A percentile compares a stretch with the other conserved stretches of the same genome.
These are phyloP conservation scores for Glaucomys volans DNA, from an alignment of 2,113 vertebrate species.

Conservation along the genomic window DNA sequence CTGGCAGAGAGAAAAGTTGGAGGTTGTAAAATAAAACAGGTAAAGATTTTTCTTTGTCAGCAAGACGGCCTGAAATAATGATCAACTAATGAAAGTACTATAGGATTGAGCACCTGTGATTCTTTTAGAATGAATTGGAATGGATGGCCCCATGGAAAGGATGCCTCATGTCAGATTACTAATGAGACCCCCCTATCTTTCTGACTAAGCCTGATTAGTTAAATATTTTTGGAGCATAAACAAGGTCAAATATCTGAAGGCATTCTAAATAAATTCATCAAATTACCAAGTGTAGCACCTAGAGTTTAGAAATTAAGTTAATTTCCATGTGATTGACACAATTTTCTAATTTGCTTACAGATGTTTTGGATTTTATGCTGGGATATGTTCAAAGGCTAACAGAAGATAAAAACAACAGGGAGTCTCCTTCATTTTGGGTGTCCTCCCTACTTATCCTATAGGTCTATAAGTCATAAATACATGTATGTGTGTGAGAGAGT, in stretches of 20 bases:
- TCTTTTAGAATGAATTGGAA: conserved; percentile 63
- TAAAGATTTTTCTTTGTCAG: conserved; percentile 79
- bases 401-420: neutral
- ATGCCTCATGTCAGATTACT: conserved; percentile 52
- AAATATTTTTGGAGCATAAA: conserved; percentile 55
- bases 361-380: conserved; percentile 19
- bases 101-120: conserved; percentile 41
- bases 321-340: conserved; percentile 21
- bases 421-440: neutral
- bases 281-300: neutral
- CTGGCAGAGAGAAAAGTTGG: conserved; percentile 77
- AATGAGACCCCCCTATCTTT: neutral
- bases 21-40: conserved; percentile 74
- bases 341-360: conserved; percentile 52
- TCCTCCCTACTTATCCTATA: neutral
- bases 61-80: conserved; percentile 75
- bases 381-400: neutral
- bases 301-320: conserved; percentile 55
- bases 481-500: too few relatives aligned
- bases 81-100: conserved; percentile 66
- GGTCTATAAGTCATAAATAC: neutral
- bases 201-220: conserved; percentile 55
- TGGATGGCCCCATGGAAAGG: conserved; percentile 57
- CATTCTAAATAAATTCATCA: conserved; percentile 47
- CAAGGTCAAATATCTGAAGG: conserved; percentile 56